These are phyloP conservation scores for Acanthopagrus latus DNA, from an alignment of 2,797 vertebrate species.

Conservation along the genomic window DNA sequence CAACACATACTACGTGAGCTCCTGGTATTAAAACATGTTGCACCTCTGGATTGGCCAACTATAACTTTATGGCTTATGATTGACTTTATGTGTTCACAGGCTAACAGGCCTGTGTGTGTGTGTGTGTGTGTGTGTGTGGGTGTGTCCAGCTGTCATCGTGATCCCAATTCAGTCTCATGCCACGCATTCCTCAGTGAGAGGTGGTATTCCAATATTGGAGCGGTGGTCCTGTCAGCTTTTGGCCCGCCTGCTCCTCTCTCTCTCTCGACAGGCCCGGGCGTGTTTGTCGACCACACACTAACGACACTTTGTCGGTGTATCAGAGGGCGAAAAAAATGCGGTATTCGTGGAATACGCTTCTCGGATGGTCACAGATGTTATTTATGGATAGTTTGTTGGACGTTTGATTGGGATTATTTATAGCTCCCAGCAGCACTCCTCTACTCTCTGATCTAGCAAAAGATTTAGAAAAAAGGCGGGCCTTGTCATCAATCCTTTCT, in stretches of 20 bases:
- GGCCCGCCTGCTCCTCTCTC: background rate
- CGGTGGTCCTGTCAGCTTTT: background rate
- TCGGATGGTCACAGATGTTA: background rate
- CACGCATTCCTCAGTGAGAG: constrained; percentile 53
- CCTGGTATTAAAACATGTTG: background rate
- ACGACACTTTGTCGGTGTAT: background rate
- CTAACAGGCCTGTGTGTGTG: constrained; percentile 5
- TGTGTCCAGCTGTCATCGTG: constrained; percentile 35
- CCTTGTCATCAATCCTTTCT: constrained; percentile 8
- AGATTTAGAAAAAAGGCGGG: background rate
- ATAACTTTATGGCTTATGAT: background rate
- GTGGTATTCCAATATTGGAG: background rate
- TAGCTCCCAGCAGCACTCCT: background rate
- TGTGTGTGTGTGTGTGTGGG: background rate
- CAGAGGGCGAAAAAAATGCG: background rate
- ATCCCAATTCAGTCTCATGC: constrained; percentile 39
- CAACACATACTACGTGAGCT: constrained; percentile 9
- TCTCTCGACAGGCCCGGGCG: constrained; percentile 39
- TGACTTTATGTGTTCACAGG: background rate
- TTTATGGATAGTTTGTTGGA: background rate
- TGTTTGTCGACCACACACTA: constrained; percentile 9
- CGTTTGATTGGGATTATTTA: background rate
- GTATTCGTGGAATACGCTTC: background rate
- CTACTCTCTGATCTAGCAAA: background rate
- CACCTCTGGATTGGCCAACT: constrained; percentile 6